Conservation (phyloP, 2,113 vertebrate genomes). For the Sylvilagus bachmani region DNA sequence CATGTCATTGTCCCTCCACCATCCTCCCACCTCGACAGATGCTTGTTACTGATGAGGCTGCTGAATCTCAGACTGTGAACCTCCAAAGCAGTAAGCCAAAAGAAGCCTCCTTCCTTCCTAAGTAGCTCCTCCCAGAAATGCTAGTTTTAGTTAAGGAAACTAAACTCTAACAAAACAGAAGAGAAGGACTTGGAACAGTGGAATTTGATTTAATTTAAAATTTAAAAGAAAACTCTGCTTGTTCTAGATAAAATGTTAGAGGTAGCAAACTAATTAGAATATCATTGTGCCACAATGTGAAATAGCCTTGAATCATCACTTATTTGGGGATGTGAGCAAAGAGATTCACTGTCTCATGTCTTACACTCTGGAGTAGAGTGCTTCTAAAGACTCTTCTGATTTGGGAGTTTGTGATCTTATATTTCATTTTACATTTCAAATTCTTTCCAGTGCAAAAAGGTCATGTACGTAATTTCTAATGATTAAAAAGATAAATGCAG, state of each 20-base stretch:
- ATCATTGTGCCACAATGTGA: not conserved
- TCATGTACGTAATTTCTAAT: not conserved
- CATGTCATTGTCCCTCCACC: too few relatives aligned
- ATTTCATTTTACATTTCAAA: constrained; percentile 31
- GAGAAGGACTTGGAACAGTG: not conserved
- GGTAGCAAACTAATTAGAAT: not conserved
- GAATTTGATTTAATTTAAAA: not conserved
- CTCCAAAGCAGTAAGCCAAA: too few relatives aligned
- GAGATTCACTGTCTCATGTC: not conserved
- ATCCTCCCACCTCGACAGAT: too few relatives aligned
- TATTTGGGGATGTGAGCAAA: not conserved
- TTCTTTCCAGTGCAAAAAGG: not conserved
- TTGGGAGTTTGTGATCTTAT: not conserved
- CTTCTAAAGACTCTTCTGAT: not conserved
- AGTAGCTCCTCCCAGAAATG: too few relatives aligned
- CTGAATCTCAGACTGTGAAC: too few relatives aligned
- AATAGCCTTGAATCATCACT: not conserved
- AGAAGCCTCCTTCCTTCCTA: too few relatives aligned
- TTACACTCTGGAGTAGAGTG: not conserved
- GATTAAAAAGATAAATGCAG: not conserved
- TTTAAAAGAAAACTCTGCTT: not conserved
- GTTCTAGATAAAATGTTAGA: not conserved
- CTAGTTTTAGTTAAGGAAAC: too few relatives aligned
- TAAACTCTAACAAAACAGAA: not conserved
- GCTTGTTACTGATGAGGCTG: too few relatives aligned